Evolutionary conservation across 2,113 vertebrate species (phyloP), one percentile per base, ranked within the genome.

Genomic region (Camelus bactrianus): DNA sequence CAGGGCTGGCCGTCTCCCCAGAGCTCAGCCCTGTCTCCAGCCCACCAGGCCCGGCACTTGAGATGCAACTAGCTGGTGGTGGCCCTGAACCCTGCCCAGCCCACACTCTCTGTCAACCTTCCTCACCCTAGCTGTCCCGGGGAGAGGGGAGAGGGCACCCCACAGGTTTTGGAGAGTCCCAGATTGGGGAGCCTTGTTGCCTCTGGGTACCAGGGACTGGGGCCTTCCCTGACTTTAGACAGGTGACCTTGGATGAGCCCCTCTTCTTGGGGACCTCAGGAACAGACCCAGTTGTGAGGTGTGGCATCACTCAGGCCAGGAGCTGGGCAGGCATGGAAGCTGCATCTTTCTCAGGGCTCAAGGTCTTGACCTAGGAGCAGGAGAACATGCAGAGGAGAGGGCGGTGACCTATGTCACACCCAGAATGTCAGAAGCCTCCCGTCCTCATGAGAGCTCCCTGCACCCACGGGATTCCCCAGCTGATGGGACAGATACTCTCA

Each of bases 241-340:
- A 35, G 35, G 35, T 35, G 35, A 35, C 35, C 35, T 94, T 77
- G 70, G 35, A 38, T 11, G 2, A 88, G 62, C 35, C 62, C 52
- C 30, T 58, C 54, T 52, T 48, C 9, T 48, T 4, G 11, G 38
- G 82, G 30, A 75, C 42, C 28, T 7, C 1, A 35, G 85, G 56
- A 64, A 13, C 13, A 14, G 58, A 19, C 32, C 30, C 56, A 20
- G 32, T 30, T 1, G 0, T n/a, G 30, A 8, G 12, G 56, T 19
- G 6, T 56, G 67, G 35, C 1, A 0, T 42, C 52, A 2, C 88
- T 32, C 0, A 12, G 62, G n/a, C 42, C 46, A 4, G 8, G 52
- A 20, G 70, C 48, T 0, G 17, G 13, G 26, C 2, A 0, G 32
- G 10, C 32, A 0, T 20, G 5, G 67, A 35, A 0, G 5, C 65